Evolutionary conservation across 2,113 vertebrate genomes (phyloP).

Genomic region (Acrocephalus kingi): DNA sequence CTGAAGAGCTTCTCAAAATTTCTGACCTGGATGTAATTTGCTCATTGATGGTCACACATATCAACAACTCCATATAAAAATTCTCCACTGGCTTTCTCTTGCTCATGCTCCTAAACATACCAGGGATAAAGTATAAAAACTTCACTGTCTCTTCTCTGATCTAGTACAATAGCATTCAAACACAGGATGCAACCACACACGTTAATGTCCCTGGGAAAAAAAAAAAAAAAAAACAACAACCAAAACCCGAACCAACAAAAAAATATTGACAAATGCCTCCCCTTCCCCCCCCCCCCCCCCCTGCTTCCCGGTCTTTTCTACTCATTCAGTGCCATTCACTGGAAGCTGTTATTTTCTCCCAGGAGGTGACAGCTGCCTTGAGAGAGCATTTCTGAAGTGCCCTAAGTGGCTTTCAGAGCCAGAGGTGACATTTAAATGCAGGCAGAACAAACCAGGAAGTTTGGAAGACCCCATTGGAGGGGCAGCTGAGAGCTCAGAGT

Average conservation of each 20-base stretch:
- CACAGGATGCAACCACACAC: neutral
- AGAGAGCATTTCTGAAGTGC: neutral
- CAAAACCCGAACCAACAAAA: neutral
- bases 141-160: neutral
- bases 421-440: neutral
- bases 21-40: neutral
- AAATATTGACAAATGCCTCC: neutral
- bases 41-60: neutral
- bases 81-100: neutral
- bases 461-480: neutral
- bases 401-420: constrained; percentile 8
- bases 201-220: neutral
- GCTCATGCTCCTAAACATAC: neutral
- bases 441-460: neutral
- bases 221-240: neutral
- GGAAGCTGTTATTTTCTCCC: neutral
- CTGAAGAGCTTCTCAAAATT: neutral
- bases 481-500: neutral
- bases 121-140: neutral
- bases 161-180: neutral
- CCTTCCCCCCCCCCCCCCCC: neutral
- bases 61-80: neutral
- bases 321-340: neutral
- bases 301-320: neutral
- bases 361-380: neutral